Percentiles rank a stretch among this genome's conserved stretches.
These are phyloP conservation scores for Druceiella hillmani DNA, from an alignment of 2,888 invertebrate species.

Conservation along the genomic window DNA sequence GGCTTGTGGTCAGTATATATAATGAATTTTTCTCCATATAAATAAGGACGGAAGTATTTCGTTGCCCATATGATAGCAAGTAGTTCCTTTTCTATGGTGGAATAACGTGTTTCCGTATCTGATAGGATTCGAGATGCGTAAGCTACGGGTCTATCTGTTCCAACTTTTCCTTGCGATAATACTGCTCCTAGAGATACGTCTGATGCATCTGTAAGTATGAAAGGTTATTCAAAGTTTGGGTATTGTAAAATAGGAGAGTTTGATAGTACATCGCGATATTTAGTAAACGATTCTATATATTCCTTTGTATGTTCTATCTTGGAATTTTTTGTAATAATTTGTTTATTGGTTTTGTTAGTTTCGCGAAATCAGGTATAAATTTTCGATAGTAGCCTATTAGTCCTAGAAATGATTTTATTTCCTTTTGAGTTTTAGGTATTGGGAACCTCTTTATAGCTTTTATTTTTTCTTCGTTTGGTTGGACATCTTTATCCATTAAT, in stretches of 20 bases:
- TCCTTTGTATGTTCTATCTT: no score
- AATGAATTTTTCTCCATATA: slow-evolving; percentile 27
- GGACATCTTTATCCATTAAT: slow-evolving; percentile 17
- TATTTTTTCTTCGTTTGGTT: slow-evolving; percentile 9
- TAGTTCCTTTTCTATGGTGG: slow-evolving; percentile 28
- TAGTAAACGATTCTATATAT: no score
- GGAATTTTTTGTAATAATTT: no score
- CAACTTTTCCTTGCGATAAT: slow-evolving; percentile 24
- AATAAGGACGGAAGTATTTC: slow-evolving; percentile 24
- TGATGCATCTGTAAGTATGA: slow-evolving; percentile 28
- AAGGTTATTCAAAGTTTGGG: slow-evolving; percentile 26
- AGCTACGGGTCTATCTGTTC: slow-evolving; percentile 25
- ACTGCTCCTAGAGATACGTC: slow-evolving; percentile 27
- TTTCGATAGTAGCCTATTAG: slow-evolving; percentile 5
- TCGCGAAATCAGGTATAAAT: slow-evolving; percentile 7
- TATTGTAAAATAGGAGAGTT: slow-evolving; percentile 25
- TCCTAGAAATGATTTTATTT: slow-evolving; percentile 7
- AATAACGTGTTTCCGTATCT: slow-evolving; percentile 25
- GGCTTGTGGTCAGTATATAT: slow-evolving; percentile 29
- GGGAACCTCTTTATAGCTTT: slow-evolving; percentile 2
- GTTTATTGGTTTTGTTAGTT: slow-evolving; percentile 10
- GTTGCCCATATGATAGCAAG: slow-evolving; percentile 25
- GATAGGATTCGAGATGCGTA: slow-evolving; percentile 28
- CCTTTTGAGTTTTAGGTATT: slow-evolving; percentile 5
- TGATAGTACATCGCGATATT: no score